Base-by-base conservation (phyloP, 2,113 vertebrate genomes). In the Lepisosteus oculatus region DNA sequence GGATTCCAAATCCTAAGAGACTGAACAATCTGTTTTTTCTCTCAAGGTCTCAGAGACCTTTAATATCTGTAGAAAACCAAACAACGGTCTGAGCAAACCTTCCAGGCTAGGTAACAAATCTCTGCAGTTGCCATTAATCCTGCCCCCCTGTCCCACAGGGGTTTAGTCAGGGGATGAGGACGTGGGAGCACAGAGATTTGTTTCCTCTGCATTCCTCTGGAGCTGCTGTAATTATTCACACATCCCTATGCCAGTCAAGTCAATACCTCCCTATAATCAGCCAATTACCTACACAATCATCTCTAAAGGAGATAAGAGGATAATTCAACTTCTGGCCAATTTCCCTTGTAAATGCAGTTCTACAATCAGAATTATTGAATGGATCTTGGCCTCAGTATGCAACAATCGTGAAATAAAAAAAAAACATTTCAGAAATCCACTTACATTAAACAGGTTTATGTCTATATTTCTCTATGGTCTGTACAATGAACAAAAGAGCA, bases 61-160 rank as follows among this genome's bases (percentile, higher is more conserved):
- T 55, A 85, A 77, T 79, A 77, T 80, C 80, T 78, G 80, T 82
- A 70, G 77, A 74, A 76, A 80, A 77, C 79, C 84, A 72, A 51
- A 51, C 47, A 51, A 51, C 9, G 47, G 5, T 9, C 9, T 51
- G 47, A 6, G 47, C 47, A 51, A 51, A 9, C 47, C 47, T 51
- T 51, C 47, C 47, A 51, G 47, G 47, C 47, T 1, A 51, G 5
- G 47, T 2, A 51, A 9, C 47, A 51, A 51, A 51, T 51, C 47
- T 51, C n/a, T 14, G 56, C 56, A n/a, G 56, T 11, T 55, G 56
- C 7, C 56, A 14, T 59, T 59, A n/a, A 59, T 59, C n/a, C 56
- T 59, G 56, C 56, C n/a, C n/a, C 12, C 56, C 12, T 13, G 56
- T n/a, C n/a, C 11, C n/a, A 59, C 56, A 51, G 47, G 47, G 47